Evolutionary conservation across 2,113 vertebrate genomes (phyloP).

Genomic region (Protobothrops flavoviridis): DNA sequence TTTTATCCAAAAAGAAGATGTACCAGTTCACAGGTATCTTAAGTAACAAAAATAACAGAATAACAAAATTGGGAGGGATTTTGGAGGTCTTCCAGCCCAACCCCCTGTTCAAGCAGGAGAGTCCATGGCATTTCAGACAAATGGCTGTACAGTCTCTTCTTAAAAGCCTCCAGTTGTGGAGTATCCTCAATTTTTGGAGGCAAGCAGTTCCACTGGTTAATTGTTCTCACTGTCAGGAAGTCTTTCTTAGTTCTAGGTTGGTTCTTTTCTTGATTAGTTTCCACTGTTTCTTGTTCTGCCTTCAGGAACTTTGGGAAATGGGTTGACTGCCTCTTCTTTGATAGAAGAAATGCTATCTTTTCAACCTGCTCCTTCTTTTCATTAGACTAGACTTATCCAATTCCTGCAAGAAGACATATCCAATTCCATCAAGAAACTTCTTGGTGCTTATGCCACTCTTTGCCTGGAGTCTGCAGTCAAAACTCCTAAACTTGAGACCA

Average conservation of each 20-base stretch:
- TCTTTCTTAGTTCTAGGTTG: neutral
- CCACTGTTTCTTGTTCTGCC: neutral
- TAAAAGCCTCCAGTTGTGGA: neutral
- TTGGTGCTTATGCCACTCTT: no score
- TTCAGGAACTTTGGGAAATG: neutral
- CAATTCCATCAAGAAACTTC: no score
- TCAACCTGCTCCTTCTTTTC: no score
- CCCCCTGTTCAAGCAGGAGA: neutral
- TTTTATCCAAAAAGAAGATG: neutral
- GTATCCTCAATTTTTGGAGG: neutral
- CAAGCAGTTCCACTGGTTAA: neutral
- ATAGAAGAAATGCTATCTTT: no score
- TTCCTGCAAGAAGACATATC: no score
- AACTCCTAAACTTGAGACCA: neutral
- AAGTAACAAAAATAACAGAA: neutral
- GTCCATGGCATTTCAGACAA: neutral
- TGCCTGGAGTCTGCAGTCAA: no score
- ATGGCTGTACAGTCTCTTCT: neutral
- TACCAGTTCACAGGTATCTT: neutral
- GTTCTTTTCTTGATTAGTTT: neutral
- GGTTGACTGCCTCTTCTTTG: neutral
- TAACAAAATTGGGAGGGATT: neutral
- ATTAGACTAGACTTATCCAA: no score
- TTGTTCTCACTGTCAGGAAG: neutral
- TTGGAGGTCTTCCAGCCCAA: neutral